phyloP scores from a whole-genome alignment of 2,888 invertebrate genomes.

The Cordilura impudica region DNA sequence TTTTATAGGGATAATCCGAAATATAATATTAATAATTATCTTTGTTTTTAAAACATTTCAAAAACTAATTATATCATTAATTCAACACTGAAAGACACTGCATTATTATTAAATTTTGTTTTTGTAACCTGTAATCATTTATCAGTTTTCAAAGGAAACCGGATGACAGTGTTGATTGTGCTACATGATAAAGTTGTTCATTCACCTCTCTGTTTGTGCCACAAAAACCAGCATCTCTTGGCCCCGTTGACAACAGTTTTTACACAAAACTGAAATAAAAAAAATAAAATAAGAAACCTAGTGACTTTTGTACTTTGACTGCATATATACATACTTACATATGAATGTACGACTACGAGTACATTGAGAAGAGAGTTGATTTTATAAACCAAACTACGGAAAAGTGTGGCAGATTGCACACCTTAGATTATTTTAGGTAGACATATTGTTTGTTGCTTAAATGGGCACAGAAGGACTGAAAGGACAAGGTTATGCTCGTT shows the following conservation, averaged over 20 bases:
- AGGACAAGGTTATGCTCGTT: background rate
- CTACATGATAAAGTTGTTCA: background rate
- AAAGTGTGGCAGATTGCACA: conserved; percentile 56
- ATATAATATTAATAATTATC: no score
- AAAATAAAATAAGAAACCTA: background rate
- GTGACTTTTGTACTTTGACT: conserved; percentile 1
- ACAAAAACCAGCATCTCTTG: background rate
- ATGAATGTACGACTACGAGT: background rate
- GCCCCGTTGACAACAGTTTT: conserved; percentile 6
- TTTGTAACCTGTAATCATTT: conserved; percentile 5
- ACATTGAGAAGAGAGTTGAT: background rate
- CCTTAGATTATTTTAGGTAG: conserved; percentile 55
- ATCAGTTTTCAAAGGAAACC: conserved; percentile 6
- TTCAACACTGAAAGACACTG: no score
- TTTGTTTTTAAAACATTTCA: no score
- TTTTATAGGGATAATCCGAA: no score
- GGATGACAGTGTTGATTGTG: conserved; percentile 5
- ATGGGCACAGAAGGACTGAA: background rate
- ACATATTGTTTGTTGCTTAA: conserved; percentile 12
- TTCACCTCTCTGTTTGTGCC: conserved; percentile 10
- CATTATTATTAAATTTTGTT: background rate
- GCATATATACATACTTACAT: background rate
- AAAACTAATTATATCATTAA: no score
- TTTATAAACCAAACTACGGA: background rate
- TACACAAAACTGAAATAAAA: background rate